Evolutionary conservation across 1,140 invertebrate species (phyloP).

Genomic region (Pseudomyrmex cubaensis): DNA sequence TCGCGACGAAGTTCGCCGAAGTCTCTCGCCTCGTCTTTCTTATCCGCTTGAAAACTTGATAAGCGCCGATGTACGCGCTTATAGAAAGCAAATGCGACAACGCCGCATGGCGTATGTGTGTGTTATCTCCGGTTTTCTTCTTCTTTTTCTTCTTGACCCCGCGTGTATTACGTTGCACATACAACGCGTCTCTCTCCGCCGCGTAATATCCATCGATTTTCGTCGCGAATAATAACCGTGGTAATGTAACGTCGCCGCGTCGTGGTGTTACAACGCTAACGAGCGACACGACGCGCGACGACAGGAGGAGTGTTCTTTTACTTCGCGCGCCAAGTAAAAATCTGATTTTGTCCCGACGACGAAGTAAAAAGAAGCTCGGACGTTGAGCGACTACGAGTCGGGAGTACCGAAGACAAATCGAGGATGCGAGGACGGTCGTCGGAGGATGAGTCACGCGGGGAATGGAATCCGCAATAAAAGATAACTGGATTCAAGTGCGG

Average conservation of each 20-base stretch:
- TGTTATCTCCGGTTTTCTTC: too few relatives aligned
- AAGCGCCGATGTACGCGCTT: slow-evolving; percentile 12
- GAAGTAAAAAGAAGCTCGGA: slow-evolving; percentile 36
- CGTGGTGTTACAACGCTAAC: slow-evolving; percentile 25
- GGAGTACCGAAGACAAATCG: not conserved
- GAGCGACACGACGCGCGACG: slow-evolving; percentile 4
- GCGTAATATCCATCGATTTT: slow-evolving; percentile 20
- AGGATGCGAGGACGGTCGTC: not conserved
- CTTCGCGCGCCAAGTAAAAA: slow-evolving; percentile 28
- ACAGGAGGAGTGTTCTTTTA: slow-evolving; percentile 1
- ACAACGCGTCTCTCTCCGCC: too few relatives aligned
- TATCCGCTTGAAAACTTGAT: slow-evolving; percentile 26
- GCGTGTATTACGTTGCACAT: not conserved
- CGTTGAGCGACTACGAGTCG: slow-evolving; percentile 29
- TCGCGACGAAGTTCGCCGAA: slow-evolving; percentile 29
- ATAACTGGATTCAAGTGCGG: slow-evolving; percentile 63
- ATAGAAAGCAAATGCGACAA: slow-evolving; percentile 33
- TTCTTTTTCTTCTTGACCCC: slow-evolving; percentile 18
- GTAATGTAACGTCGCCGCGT: slow-evolving; percentile 24
- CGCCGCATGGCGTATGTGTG: not conserved
- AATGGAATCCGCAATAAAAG: slow-evolving; percentile 59
- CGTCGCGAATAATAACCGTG: slow-evolving; percentile 41
- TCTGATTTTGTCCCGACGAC: slow-evolving; percentile 30
- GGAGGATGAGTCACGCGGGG: not conserved
- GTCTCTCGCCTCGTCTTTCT: not conserved